These are phyloP conservation scores for Dallia pectoralis DNA, from an alignment of 2,797 vertebrate species.

Conservation along the genomic window DNA sequence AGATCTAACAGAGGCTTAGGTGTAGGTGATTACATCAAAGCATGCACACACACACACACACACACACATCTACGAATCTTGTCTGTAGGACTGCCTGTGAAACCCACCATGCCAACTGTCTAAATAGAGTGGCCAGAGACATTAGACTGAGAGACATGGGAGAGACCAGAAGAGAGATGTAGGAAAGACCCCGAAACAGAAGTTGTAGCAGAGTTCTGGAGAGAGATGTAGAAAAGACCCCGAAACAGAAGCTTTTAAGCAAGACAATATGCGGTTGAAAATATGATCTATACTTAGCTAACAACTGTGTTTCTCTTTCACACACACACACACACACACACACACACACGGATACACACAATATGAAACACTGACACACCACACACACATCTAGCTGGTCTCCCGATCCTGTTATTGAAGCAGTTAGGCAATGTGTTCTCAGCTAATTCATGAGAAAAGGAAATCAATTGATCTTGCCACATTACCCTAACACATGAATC, in stretches of 20 bases:
- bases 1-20: background rate
- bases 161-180: background rate
- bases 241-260: background rate
- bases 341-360: no score
- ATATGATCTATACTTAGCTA: background rate
- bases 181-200: background rate
- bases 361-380: no score
- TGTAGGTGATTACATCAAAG: background rate
- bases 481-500: background rate
- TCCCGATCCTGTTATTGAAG: background rate
- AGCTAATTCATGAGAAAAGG: background rate
- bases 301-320: background rate
- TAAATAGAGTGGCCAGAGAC: background rate
- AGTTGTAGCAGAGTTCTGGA: background rate
- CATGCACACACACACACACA: background rate
- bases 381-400: no score
- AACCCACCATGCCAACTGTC: background rate
- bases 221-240: background rate
- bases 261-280: background rate
- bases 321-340: no score
- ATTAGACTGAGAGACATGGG: no score
- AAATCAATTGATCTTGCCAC: background rate
- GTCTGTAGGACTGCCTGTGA: background rate
- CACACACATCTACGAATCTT: background rate
- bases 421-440: background rate